Conservation (phyloP, 2,113 vertebrate genomes). For the Clarias gariepinus region DNA sequence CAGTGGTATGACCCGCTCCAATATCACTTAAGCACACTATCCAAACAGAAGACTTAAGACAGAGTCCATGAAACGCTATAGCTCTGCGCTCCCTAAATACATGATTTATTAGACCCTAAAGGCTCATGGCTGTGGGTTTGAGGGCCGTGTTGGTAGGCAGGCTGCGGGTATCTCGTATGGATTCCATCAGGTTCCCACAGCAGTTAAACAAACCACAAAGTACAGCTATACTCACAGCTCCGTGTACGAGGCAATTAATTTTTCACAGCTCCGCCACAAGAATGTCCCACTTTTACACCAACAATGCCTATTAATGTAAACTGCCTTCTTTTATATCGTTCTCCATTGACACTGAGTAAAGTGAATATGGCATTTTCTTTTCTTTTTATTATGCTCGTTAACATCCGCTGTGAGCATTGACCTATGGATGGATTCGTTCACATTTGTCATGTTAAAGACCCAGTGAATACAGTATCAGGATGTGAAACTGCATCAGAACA, state of each 20-base stretch:
- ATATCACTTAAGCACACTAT: not conserved
- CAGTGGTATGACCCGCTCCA: not conserved
- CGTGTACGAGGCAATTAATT: constrained; percentile 12
- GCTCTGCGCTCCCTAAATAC: not conserved
- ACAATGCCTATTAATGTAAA: constrained; percentile 3
- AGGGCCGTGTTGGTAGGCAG: constrained; percentile 15
- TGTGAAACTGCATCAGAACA: not conserved
- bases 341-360: constrained; percentile 1
- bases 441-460: not conserved
- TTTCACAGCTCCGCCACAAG: constrained; percentile 31
- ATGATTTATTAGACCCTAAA: constrained; percentile 33
- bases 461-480: not conserved
- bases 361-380: not conserved
- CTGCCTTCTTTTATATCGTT: constrained; percentile 13
- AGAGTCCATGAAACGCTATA: constrained; percentile 13
- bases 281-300: constrained; percentile 19
- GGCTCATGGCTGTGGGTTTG: constrained; percentile 31
- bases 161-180: constrained; percentile 14
- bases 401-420: not conserved
- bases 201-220: constrained; percentile 45
- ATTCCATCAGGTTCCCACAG: constrained; percentile 35
- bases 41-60: constrained; percentile 3
- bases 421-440: not conserved
- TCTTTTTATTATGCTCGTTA: not conserved
- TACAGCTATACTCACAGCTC: constrained; percentile 8